Base-by-base conservation (phyloP, 1,140 invertebrate genomes). In the Ctenoplectra terminalis region DNA sequence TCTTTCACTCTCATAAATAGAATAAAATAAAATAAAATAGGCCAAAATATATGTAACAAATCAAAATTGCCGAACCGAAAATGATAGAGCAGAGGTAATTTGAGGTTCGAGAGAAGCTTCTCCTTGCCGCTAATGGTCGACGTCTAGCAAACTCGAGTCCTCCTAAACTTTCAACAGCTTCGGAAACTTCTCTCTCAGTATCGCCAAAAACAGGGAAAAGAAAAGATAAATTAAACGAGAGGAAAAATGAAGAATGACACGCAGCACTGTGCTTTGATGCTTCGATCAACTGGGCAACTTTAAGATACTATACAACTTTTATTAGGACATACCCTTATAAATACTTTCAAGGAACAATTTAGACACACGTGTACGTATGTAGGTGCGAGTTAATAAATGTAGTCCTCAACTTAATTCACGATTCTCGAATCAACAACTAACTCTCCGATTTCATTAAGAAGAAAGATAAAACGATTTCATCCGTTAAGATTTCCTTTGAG, bases 111-210 rank as follows among this genome's bases (percentile, higher is more conserved):
- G n/a, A 6, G 5, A 5, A 67, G 46, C 46, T 34, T 52, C 48
- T n/a, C 26, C 29, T 17, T 46, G 31, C 29, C 58, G 58, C 50
- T 73, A 73, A 73, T 48, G 71, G 40, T 50, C 56, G 56, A 7
- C 37, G 37, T 60, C 56, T 40, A 7, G 29, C 9, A 3, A 73
- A 61, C 71, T 61, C 26, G 29, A 60, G 43, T 61, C 20, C 71
- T 56, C n/a, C 11, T 43, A 6, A 29, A 71, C 52, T 71, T 56
- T 29, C 52, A 40, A 31, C 34, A n/a, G 31, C 29, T 31, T 52
- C 23, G 23, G 15, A 17, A 43, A 71, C 52, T 71, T 56, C 15
- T 31, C 31, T 56, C 69, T 17, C 3, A 20, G 2, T 23, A 20
- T 70, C 23, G 6, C 31, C 8, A 3, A 72, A n/a, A 8, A 1